Evolutionary conservation across 2,797 vertebrate genomes (phyloP).

Genomic region (Petrocephalus sullivani): DNA sequence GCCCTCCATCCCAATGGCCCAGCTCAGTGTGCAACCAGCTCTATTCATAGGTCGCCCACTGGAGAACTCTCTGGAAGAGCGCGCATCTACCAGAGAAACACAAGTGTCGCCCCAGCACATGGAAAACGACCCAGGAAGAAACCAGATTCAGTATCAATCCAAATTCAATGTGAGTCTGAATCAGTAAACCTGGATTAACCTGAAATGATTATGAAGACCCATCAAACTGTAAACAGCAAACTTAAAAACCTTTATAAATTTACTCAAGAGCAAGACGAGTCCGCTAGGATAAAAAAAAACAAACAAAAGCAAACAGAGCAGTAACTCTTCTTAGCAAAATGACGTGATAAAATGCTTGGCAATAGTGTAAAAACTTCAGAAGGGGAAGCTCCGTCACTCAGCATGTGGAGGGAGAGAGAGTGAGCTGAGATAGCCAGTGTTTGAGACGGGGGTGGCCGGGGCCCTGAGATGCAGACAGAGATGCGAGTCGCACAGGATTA

Average conservation of each 20-base stretch:
- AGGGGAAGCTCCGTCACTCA: not conserved
- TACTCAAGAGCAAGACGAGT: not conserved
- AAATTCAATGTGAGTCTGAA: not conserved
- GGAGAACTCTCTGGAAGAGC: conserved; percentile 11
- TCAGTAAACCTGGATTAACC: not conserved
- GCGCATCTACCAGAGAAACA: not conserved
- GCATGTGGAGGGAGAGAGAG: not conserved
- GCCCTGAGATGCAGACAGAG: conserved; percentile 8
- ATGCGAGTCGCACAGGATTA: not conserved
- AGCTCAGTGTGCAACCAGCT: too few species aligned
- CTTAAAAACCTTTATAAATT: not conserved
- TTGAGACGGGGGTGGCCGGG: not conserved
- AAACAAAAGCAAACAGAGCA: not conserved
- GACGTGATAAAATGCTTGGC: not conserved
- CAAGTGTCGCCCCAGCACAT: not conserved
- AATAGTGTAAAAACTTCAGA: not conserved
- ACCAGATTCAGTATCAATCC: not conserved
- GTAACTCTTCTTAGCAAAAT: not conserved
- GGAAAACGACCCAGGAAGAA: not conserved
- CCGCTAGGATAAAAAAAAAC: not conserved
- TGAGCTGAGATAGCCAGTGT: conserved; percentile 23
- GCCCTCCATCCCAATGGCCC: not conserved
- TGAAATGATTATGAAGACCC: not conserved
- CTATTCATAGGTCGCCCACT: conserved; percentile 13
- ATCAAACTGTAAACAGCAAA: not conserved